A percentile compares a stretch with the other conserved stretches of the same genome.
phyloP scores from a whole-genome alignment of 2,797 vertebrate genomes.

The Premnoplex brunnescens region DNA sequence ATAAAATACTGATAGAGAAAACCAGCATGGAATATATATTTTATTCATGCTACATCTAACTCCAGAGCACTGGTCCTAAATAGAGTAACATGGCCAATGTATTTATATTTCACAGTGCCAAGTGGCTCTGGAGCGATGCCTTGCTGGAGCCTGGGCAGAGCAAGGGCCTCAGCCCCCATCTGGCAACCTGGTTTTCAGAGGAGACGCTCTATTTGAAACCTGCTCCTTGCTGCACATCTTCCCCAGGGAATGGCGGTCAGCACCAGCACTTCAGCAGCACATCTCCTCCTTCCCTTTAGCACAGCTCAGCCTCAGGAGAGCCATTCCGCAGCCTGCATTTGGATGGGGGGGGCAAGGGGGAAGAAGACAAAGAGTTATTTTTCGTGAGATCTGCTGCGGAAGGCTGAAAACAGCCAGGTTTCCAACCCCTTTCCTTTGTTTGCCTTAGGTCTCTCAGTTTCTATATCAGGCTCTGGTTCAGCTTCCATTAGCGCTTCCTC shows the following conservation, averaged over 20 bases:
- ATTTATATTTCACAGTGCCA: not conserved
- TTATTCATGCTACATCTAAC: conserved; percentile 27
- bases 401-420: conserved; percentile 31
- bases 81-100: not conserved
- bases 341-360: not conserved
- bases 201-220: not conserved
- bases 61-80: conserved; percentile 6
- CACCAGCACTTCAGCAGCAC: not conserved
- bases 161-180: not conserved
- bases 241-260: not conserved
- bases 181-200: not conserved
- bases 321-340: conserved; percentile 34
- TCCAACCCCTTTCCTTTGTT: conserved; percentile 39
- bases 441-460: conserved; percentile 32
- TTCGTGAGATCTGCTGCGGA: not conserved
- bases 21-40: not conserved
- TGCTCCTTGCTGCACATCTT: not conserved
- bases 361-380: conserved; percentile 26
- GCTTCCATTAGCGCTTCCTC: conserved; percentile 56
- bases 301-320: conserved; percentile 31
- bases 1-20: not conserved
- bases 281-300: not conserved
- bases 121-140: not conserved
- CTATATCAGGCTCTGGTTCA: conserved; percentile 32
- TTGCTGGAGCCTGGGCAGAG: not conserved